Evolutionary conservation across 2,888 invertebrate species (phyloP), one percentile per base, ranked within the genome.

Genomic region (Drosophila sordidapex): DNA sequence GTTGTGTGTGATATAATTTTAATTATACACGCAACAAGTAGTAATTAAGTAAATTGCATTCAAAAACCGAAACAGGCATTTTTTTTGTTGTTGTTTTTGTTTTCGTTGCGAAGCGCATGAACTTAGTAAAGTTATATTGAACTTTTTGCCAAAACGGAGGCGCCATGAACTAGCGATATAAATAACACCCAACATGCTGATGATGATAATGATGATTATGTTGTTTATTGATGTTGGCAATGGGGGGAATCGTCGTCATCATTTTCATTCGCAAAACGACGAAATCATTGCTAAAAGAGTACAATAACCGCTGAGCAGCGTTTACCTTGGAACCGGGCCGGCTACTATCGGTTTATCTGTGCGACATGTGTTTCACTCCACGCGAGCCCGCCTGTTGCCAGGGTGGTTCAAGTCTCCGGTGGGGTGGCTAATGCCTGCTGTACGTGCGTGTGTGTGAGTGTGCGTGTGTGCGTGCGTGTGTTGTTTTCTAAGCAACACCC

Each of bases 81-180:
- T 15, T 13, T 46, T 15, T 21, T 21, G 21, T 21, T 21, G 21
- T 21, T 46, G 6, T 1, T 43, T 18, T n/a, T 38, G 18, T 0
- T 38, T 18, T 10, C 11, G 21, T 11, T 54, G 18, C 51, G n/a
- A 25, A 49, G 61, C 58, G 31, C 66, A 58, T 79, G 78, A 79
- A 80, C 80, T 80, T 69, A 33, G 29, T 56, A 25, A 88, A 81
- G 87, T 88, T 88, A 86, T 88, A 81, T 88, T 90, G 81, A 88
- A 84, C 88, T 80, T 68, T 79, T 66, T 51, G 58, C 36, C 56
- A 51, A 46, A 15, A 60, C 66, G 71, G 38, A 51, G 67, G 67
- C 74, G 77, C 79, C 79, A 74, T 77, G 77, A 78, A 78, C 78
- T 67, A 57, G 29, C 40, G 21, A 40, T 25, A 25, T 58, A 59